Base-by-base conservation (phyloP, 2,113 vertebrate genomes). In the mouse (Mus musculus) region DNA sequence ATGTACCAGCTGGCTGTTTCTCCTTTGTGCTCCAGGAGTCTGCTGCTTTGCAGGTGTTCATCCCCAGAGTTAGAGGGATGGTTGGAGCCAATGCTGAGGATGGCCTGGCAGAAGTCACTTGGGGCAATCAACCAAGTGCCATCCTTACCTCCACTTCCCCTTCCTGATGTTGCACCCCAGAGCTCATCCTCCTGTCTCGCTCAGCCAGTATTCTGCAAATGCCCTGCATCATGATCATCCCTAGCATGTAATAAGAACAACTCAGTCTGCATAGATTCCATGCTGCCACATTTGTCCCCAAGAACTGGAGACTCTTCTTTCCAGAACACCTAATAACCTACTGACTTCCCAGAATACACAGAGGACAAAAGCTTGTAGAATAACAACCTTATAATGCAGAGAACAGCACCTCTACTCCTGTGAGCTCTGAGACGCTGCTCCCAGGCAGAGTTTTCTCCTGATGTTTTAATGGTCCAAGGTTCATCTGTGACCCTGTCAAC, bases 401-500 rank as follows among this genome's bases (percentile, higher is more conserved):
- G 46, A 54, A 46, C 8, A 52, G 63, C 22, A 36, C 20, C 54
- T 13, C 36, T 61, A 20, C 10, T 36, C 2, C 1, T 26, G 5
- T 1, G 3, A 1, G 8, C 28, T 5, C 20, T 0, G 20, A 5
- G 17, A 16, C 1, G 0, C 1, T 0, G 1, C 10, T 7, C 1
- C 7, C 1, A 2, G 1, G 0, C 16, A 14, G 1, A 24, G 56
- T 3, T 46, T 3, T 11, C 1, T 10, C 14, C 19, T 9, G 3
- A 7, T 28, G 19, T 20, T 63, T 0, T 12, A 0, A 1, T 0
- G 71, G 42, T 16, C 19, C 3, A 6, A 73, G 82, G 2, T 12
- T 28, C 10, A 0, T 5, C 33, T 13, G 14, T 7, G 5, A 12
- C 0, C 2, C 4, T 1, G 1, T 5, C 36, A 7, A 4, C 0